These are phyloP conservation scores for Gibbula magus DNA, from an alignment of 2,888 invertebrate species.

Conservation along the genomic window DNA sequence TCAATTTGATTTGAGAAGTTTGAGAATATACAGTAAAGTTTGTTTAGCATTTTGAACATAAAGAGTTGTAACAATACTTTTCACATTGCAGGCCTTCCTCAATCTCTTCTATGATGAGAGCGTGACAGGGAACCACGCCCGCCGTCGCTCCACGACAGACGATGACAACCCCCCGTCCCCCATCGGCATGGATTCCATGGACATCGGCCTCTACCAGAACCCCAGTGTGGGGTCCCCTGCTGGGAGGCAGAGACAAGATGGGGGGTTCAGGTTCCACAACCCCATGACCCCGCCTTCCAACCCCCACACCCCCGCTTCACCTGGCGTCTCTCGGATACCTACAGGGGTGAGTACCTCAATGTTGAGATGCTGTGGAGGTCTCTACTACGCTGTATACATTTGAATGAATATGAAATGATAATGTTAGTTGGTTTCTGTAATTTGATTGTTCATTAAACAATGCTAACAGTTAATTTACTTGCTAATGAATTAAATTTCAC, in stretches of 20 bases:
- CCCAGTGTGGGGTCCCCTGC: conserved; percentile 45
- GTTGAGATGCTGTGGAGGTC: too few relatives aligned
- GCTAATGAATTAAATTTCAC: too few relatives aligned
- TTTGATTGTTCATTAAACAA: too few relatives aligned
- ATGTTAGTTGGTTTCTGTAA: too few relatives aligned
- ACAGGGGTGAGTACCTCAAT: conserved; percentile 49
- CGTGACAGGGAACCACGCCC: conserved; percentile 81
- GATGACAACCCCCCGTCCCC: conserved; percentile 98
- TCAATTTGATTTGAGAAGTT: too few relatives aligned
- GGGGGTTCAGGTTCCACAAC: conserved; percentile 82
- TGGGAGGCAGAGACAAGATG: conserved; percentile 79
- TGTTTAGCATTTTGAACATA: too few relatives aligned
- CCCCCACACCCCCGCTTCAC: conserved; percentile 90
- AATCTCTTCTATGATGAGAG: conserved; percentile 95
- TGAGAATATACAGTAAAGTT: too few relatives aligned
- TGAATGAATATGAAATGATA: too few relatives aligned
- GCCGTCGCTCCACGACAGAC: conserved; percentile 90
- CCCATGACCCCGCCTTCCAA: conserved; percentile 90
- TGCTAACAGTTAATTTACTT: too few relatives aligned
- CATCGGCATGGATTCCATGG: conserved; percentile 82
- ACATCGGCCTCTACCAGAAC: conserved; percentile 78
- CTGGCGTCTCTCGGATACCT: conserved; percentile 73
- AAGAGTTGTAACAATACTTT: conserved; percentile 13
- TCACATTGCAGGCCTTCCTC: conserved; percentile 83
- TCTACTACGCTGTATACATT: too few relatives aligned